Percentiles rank a stretch among this genome's conserved stretches.
Conservation (phyloP, 2,888 invertebrate species). For the Hypena proboscidalis region DNA sequence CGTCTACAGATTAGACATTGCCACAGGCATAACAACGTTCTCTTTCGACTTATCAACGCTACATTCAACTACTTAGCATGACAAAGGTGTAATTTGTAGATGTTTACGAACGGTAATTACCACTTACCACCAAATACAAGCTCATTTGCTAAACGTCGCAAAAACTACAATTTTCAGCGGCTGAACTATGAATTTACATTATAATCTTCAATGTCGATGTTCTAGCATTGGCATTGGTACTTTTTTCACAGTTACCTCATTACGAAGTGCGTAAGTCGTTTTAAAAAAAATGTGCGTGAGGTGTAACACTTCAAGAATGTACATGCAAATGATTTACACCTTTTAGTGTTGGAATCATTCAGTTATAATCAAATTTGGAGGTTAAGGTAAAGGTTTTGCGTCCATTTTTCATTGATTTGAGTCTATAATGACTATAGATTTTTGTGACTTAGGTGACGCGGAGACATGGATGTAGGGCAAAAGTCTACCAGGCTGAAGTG, state of each 20-base stretch:
- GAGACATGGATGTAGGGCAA: too few species aligned
- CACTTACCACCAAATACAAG: neutral
- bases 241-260: neutral
- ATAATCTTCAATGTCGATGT: neutral
- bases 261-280: neutral
- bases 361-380: too few species aligned
- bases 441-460: neutral
- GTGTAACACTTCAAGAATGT: neutral
- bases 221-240: neutral
- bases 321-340: neutral
- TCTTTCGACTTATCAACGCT: too few species aligned
- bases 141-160: too few species aligned
- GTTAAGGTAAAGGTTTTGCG: neutral
- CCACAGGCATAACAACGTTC: too few species aligned
- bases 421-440: neutral
- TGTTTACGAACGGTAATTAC: too few species aligned
- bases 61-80: too few species aligned
- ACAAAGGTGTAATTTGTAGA: too few species aligned
- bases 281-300: slow-evolving; percentile 12
- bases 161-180: neutral
- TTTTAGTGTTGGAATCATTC: too few species aligned
- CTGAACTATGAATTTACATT: neutral
- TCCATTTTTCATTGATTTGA: too few species aligned
- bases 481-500: too few species aligned
- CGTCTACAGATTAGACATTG: too few species aligned